A percentile compares a stretch with the other conserved stretches of the same genome.
These are phyloP conservation scores for Danio albolineatus DNA, from an alignment of 2,797 vertebrate species.

Conservation along the genomic window DNA sequence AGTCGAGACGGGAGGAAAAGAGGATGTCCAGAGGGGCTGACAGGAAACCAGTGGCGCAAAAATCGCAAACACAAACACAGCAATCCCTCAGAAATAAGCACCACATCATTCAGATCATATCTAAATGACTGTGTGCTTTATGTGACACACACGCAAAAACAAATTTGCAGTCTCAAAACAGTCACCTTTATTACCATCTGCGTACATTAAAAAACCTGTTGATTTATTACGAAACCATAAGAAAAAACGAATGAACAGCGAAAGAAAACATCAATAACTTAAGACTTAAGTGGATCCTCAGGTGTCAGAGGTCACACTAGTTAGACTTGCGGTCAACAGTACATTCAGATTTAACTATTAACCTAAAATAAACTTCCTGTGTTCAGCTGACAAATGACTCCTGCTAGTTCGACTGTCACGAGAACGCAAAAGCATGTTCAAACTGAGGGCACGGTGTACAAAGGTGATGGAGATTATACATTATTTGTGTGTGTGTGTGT, in stretches of 20 bases:
- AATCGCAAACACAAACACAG: conserved; percentile 12
- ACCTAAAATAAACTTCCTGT: conserved; percentile 39
- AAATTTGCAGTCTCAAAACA: conserved; percentile 33
- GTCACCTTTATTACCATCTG: conserved; percentile 56
- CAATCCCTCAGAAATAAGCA: conserved; percentile 21
- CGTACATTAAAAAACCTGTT: conserved; percentile 47
- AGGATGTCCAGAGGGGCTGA: conserved; percentile 2
- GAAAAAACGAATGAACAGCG: neutral
- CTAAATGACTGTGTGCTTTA: conserved; percentile 28
- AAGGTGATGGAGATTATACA: conserved; percentile 31
- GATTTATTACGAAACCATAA: conserved; percentile 32
- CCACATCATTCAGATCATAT: conserved; percentile 17
- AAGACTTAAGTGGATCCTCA: conserved; percentile 7
- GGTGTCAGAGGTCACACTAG: neutral
- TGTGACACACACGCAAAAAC: conserved; percentile 24
- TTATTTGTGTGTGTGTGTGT: neutral
- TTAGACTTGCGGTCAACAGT: conserved; percentile 22
- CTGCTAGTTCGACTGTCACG: neutral
- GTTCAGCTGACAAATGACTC: conserved; percentile 15
- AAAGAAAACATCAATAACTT: conserved; percentile 6
- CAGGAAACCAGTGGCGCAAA: conserved; percentile 50
- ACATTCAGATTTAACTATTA: conserved; percentile 20
- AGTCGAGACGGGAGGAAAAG: conserved; percentile 33
- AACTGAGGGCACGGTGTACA: conserved; percentile 43
- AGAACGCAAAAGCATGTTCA: conserved; percentile 25